Evolutionary conservation across 2,888 invertebrate species (phyloP), one percentile per base, ranked within the genome.

Genomic region (Balanococcus diminutus): DNA sequence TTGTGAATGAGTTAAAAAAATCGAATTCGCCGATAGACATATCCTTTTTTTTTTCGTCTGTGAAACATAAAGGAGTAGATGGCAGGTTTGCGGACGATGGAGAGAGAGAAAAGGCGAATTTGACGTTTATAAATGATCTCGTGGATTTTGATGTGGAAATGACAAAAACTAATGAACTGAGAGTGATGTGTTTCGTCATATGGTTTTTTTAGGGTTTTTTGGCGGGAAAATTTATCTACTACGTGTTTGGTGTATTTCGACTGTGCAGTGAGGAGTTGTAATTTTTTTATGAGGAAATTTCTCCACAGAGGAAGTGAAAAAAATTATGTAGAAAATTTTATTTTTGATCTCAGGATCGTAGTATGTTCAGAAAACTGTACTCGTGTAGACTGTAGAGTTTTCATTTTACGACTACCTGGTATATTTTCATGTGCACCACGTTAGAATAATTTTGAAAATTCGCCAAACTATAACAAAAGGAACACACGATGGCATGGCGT

Each of bases 61-160:
- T 14, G 72, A 28, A 72, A 72, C 31, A 31, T 72, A 31, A 31
- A 72, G 16, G 22, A 16, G 72, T 4, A n/a, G n/a, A 5, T 36
- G 36, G 36, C 42, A 14, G 42, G 42, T 31, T 28, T 72, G 5
- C 22, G 56, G 56, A 56, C 56, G 19, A 72, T 42, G 14, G 42
- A 14, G 14, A 42, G 14, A 72, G 31, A 16, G 8, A 72, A 16
- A 72, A 72, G 22, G 31, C 72, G 72, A 72, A 72, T 72, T 72
- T 72, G 72, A 72, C 72, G 16, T 72, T 72, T 72, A 72, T 31
- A 72, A 72, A 72, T 72, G 72, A 31, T 22, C 56, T 4, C 56
- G 22, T 22, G 0, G 19, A 56, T 56, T 56, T 56, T 56, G 56
- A 56, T 56, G 19, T 56, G 56, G 19, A 56, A 56, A 56, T 19